Base-by-base conservation (phyloP, 35 echinoderm and acorn worm species). In the Apostichopus japonicus region DNA sequence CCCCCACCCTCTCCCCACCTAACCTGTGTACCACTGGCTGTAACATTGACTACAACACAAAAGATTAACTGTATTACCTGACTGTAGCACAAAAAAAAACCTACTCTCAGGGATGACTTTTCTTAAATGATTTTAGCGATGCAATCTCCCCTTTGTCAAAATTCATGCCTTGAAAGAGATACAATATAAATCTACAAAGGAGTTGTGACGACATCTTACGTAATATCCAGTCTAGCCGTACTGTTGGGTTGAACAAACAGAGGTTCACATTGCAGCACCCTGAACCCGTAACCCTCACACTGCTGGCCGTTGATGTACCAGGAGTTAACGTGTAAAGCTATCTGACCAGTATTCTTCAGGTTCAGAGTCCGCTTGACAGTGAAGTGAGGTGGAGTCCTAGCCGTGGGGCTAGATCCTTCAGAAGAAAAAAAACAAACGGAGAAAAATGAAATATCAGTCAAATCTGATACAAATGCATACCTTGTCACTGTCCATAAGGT, bases 211-310 rank as follows among this genome's bases (percentile, higher is more conserved):
- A 61, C 15, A 87, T 96, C 97, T 95, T 90, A 99, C 97, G 97
- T 95, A 91, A 99, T 99, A 95, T 99, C 97, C 78, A 99, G 83
- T 61, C 93, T 94, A 58, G 91, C 86, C 14, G 97, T 99, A 24
- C 93, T 93, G 77, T 95, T 96, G 0, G 97, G 97, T 91, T 93
- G 78, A 63, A 99, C 86, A 72, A 94, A 91, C 67, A 96, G 78
- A 4, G 95, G 87, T 56, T 96, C 71, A 92, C 97, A 99, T 72
- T 99, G 95, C 53, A 96, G 76, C 51, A 99, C 95, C 63, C 91
- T 91, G 84, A 99, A 99, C 9, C 97, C 97, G 71, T 92, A 99
- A 8, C 97, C 97, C 55, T 99, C 95, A 92, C 97, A 99, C n/a
- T 92, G 65, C 10, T 90, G 89, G 7, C 97, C 97, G 65, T 99